phyloP scores from a whole-genome alignment of 1,140 invertebrate genomes.

The Campoletis sonorensis region DNA sequence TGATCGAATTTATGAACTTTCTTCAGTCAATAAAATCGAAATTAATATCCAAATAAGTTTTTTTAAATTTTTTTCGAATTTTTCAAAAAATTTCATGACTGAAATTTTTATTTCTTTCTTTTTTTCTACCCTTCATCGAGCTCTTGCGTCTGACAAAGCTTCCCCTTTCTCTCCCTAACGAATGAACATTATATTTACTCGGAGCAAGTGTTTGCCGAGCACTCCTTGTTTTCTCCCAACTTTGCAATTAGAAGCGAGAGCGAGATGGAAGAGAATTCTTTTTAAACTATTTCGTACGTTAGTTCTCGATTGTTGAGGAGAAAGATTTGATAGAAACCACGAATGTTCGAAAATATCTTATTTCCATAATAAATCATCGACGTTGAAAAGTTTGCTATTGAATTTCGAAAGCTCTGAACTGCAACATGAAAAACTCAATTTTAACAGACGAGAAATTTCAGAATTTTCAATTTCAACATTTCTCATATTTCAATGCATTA shows the following conservation, averaged over 20 bases:
- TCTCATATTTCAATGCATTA: too few species aligned
- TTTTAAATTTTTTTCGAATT: too few species aligned
- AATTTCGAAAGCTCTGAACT: too few species aligned
- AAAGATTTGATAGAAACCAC: neutral
- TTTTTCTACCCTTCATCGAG: conserved; percentile 32
- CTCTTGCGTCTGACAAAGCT: conserved; percentile 28
- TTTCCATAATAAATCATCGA: neutral
- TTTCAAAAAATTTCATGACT: neutral
- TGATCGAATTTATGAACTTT: too few species aligned
- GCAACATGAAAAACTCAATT: too few species aligned
- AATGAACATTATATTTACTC: conserved; percentile 71
- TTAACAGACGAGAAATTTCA: too few species aligned
- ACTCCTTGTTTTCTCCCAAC: conserved; percentile 70
- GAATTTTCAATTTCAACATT: too few species aligned
- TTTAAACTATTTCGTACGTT: neutral
- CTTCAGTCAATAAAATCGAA: too few species aligned
- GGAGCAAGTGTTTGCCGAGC: conserved; percentile 67
- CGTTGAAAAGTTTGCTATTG: too few species aligned
- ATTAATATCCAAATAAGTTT: too few species aligned
- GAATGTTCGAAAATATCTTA: neutral
- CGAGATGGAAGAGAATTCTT: neutral
- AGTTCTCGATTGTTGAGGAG: neutral
- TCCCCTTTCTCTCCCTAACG: conserved; percentile 57
- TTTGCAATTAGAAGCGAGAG: conserved; percentile 69
- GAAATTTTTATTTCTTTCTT: neutral